Conservation (phyloP, 2,113 vertebrate genomes). For the Stigmatopora argus region DNA sequence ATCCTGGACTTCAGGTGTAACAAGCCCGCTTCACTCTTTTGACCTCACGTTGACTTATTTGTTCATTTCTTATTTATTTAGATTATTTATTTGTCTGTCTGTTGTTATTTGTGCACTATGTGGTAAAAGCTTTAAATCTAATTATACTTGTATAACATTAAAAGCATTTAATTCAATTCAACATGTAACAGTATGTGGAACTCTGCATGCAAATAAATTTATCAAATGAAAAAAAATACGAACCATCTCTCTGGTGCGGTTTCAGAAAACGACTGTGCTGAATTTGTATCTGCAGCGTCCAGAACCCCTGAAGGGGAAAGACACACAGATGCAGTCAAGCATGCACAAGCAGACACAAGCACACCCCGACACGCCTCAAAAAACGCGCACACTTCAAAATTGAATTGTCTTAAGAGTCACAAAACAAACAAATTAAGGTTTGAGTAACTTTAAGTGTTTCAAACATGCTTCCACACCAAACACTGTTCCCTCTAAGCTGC, state of each 20-base stretch:
- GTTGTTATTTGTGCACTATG: no score
- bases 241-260: constrained; percentile 53
- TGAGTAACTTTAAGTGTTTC: constrained; percentile 20
- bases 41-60: no score
- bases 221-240: constrained; percentile 5
- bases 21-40: no score
- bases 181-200: no score
- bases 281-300: constrained; percentile 29
- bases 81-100: no score
- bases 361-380: background rate
- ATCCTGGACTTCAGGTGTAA: no score
- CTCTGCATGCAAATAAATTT: background rate
- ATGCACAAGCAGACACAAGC: background rate
- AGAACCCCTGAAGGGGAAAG: constrained; percentile 60
- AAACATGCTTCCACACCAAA: no score
- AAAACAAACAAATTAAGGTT: background rate
- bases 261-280: background rate
- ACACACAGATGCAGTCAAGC: background rate
- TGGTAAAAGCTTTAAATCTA: no score
- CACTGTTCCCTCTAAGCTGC: no score
- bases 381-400: background rate
- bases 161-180: no score
- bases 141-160: no score
- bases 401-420: background rate
- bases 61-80: no score